Evolutionary conservation across 1,140 invertebrate genomes (phyloP).

Genomic region (Belonocnema kinseyi): DNA sequence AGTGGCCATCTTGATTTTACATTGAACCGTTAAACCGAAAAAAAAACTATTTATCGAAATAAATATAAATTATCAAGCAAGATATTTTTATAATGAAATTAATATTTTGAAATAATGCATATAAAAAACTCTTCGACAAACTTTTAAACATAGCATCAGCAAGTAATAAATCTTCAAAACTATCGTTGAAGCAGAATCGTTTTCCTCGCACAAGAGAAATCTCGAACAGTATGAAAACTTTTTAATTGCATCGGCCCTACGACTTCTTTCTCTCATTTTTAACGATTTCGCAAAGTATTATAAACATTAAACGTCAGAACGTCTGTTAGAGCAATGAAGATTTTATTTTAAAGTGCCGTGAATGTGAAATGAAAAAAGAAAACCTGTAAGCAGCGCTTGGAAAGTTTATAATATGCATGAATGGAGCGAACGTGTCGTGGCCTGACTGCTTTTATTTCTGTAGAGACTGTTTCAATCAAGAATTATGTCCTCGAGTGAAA

Average conservation of each 20-base stretch:
- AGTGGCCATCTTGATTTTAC: too few species aligned
- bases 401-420: conserved; percentile 11
- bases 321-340: not conserved
- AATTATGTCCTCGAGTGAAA: conserved; percentile 28
- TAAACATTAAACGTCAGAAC: not conserved
- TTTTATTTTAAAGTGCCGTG: not conserved
- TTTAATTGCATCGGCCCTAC: not conserved
- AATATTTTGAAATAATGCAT: not conserved
- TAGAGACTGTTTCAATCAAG: conserved; percentile 27
- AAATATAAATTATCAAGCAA: too few species aligned
- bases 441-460: conserved; percentile 26
- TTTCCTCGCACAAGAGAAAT: not conserved
- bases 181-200: not conserved
- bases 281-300: not conserved
- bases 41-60: too few species aligned
- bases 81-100: not conserved
- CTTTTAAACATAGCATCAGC: not conserved
- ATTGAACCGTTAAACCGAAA: too few species aligned
- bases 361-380: not conserved
- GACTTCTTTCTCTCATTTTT: not conserved
- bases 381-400: not conserved
- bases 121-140: not conserved
- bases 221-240: not conserved
- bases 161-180: not conserved
- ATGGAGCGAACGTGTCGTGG: conserved; percentile 16